phyloP scores from a whole-genome alignment of 2,113 vertebrate genomes.

The Oxygymnocypris stewartii region DNA sequence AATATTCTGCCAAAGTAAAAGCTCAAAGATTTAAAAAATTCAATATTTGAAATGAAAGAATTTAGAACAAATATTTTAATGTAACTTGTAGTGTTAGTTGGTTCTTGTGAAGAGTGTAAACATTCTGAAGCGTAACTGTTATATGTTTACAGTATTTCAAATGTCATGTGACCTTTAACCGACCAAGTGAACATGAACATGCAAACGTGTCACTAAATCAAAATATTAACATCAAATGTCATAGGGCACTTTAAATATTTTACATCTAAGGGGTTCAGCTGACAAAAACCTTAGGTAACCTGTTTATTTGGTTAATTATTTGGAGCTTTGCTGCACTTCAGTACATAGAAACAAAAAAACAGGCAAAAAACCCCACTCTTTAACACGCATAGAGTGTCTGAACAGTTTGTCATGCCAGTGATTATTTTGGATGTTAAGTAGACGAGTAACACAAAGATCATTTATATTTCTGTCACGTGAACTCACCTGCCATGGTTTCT shows the following conservation, averaged over 20 bases:
- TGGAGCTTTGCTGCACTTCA: neutral
- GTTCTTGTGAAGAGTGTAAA: neutral
- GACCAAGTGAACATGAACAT: neutral
- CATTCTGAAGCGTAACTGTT: neutral
- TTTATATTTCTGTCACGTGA: neutral
- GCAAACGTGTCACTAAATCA: neutral
- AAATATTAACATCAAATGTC: neutral
- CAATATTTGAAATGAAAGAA: too few relatives aligned
- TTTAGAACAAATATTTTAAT: too few relatives aligned
- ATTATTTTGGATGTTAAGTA: neutral
- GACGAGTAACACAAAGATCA: neutral
- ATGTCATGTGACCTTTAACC: neutral
- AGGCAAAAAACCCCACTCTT: neutral
- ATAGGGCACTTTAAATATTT: neutral
- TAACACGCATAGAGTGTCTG: neutral
- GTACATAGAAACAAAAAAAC: neutral
- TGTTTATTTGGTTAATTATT: too few relatives aligned
- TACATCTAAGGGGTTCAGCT: neutral
- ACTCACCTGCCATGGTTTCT: conserved; percentile 77
- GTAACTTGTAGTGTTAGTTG: neutral
- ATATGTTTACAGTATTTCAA: neutral
- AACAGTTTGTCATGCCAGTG: neutral
- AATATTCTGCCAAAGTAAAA: too few relatives aligned
- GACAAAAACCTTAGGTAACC: neutral
- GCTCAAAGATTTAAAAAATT: too few relatives aligned